Evolutionary conservation across 1,140 invertebrate genomes (phyloP).

Genomic region (Camponotus floridanus): DNA sequence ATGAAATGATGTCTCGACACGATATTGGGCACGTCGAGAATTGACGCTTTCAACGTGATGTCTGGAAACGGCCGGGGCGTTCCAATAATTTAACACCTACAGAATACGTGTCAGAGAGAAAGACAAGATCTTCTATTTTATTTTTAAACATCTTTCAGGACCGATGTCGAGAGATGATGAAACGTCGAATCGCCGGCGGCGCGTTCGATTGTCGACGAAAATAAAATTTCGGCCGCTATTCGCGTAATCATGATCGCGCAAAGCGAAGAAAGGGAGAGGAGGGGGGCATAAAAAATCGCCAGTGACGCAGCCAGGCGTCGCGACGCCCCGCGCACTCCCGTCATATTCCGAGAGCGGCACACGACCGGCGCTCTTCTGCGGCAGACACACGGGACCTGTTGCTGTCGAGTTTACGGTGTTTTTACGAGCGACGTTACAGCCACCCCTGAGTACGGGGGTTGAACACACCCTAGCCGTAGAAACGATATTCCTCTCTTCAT

Average conservation of each 20-base stretch:
- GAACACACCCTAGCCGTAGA: slow-evolving; percentile 73
- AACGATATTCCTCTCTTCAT: slow-evolving; percentile 76
- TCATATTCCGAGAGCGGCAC: slow-evolving; percentile 74
- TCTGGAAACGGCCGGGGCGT: background rate
- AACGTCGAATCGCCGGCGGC: background rate
- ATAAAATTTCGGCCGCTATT: background rate
- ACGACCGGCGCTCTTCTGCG: slow-evolving; percentile 50
- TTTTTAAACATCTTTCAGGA: background rate
- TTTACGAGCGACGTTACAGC: slow-evolving; percentile 86
- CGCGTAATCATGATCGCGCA: background rate
- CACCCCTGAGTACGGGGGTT: slow-evolving; percentile 80
- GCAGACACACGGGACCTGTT: slow-evolving; percentile 85
- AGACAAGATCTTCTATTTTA: too few relatives aligned
- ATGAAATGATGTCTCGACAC: slow-evolving; percentile 29
- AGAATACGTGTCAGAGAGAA: background rate
- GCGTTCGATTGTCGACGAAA: too few relatives aligned
- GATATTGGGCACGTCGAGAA: slow-evolving; percentile 23
- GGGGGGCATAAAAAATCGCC: slow-evolving; percentile 16
- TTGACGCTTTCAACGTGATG: slow-evolving; percentile 40
- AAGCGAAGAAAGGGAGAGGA: background rate
- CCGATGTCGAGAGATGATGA: background rate
- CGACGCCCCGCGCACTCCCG: slow-evolving; percentile 63
- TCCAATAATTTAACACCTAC: slow-evolving; percentile 14
- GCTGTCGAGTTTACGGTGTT: slow-evolving; percentile 87
- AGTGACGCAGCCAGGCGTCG: slow-evolving; percentile 36